Percentiles rank a stretch among this genome's conserved stretches.
phyloP scores from a whole-genome alignment of 2,888 invertebrate species.

The Pasiphila rectangulata region DNA sequence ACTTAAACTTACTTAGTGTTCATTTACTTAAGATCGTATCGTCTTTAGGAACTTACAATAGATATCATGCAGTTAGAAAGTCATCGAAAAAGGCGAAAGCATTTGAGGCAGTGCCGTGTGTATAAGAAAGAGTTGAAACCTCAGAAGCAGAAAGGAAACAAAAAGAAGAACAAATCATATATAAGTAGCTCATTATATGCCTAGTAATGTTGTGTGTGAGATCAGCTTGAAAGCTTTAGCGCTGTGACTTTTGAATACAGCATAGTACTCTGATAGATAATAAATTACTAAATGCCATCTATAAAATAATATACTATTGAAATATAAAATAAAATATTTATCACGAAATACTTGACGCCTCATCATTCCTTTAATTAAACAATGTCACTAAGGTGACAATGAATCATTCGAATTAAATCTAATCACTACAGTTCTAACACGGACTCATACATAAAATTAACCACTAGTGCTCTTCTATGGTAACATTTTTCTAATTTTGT shows the following conservation, averaged over 20 bases:
- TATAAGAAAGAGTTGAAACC: slow-evolving; percentile 12
- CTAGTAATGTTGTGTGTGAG: slow-evolving; percentile 40
- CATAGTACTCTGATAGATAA: slow-evolving; percentile 40
- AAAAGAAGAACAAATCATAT: slow-evolving; percentile 20
- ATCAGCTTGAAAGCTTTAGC: slow-evolving; percentile 45
- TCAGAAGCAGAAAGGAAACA: slow-evolving; percentile 17
- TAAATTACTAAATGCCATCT: slow-evolving; percentile 35
- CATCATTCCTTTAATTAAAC: slow-evolving; percentile 65
- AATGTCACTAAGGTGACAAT: slow-evolving; percentile 24
- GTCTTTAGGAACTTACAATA: slow-evolving; percentile 8
- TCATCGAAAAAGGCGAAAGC: slow-evolving; percentile 47
- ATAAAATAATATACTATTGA: slow-evolving; percentile 39
- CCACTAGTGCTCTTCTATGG: slow-evolving; percentile 65
- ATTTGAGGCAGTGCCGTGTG: slow-evolving; percentile 27
- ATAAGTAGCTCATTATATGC: slow-evolving; percentile 31
- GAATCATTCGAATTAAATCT: slow-evolving; percentile 42
- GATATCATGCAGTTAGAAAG: slow-evolving; percentile 17
- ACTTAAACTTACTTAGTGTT: not conserved
- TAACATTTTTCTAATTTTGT: slow-evolving; percentile 54
- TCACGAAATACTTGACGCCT: slow-evolving; percentile 63
- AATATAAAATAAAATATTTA: slow-evolving; percentile 39
- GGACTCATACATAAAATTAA: slow-evolving; percentile 58
- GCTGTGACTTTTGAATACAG: slow-evolving; percentile 37
- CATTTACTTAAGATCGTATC: slow-evolving; percentile 23
- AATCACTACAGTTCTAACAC: slow-evolving; percentile 56